phyloP scores from a whole-genome alignment of 1,140 invertebrate species.

The Phocides pigmalion region DNA sequence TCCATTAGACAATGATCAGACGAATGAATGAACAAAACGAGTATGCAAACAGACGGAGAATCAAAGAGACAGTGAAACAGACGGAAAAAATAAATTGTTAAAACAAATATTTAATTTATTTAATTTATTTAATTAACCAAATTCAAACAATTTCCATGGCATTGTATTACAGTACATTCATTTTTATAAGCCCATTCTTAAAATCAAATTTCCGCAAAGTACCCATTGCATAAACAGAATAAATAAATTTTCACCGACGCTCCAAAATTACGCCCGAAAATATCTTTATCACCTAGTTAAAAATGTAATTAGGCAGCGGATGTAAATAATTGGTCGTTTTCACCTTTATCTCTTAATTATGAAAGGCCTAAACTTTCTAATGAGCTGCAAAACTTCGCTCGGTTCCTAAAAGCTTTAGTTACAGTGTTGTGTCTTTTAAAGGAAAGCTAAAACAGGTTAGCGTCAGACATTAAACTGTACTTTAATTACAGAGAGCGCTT shows the following conservation, averaged over 20 bases:
- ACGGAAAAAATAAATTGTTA: too few species aligned
- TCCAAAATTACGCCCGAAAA: not conserved
- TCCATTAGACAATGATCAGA: too few species aligned
- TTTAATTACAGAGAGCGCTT: conserved; percentile 21
- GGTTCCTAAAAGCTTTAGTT: conserved; percentile 17
- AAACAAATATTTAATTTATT: too few species aligned
- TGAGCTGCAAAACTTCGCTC: conserved; percentile 7
- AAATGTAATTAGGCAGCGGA: conserved; percentile 10
- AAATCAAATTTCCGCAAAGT: not conserved
- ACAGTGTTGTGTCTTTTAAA: conserved; percentile 5
- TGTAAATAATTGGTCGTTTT: conserved; percentile 8
- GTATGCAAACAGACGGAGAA: too few species aligned
- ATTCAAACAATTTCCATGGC: too few species aligned
- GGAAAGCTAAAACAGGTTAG: conserved; percentile 21
- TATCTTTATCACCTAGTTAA: conserved; percentile 7
- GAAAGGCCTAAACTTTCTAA: not conserved
- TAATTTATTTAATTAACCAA: too few species aligned
- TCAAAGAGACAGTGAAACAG: too few species aligned
- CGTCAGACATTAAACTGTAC: conserved; percentile 18
- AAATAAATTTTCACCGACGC: conserved; percentile 7
- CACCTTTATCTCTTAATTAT: conserved; percentile 21
- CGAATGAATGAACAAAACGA: too few species aligned
- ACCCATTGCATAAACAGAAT: not conserved
- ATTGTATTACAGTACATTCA: too few species aligned
- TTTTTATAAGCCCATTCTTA: too few species aligned